Evolutionary conservation across 2,797 vertebrate genomes (phyloP), one percentile per base, ranked within the genome.

Genomic region (Microtus obscurus): DNA sequence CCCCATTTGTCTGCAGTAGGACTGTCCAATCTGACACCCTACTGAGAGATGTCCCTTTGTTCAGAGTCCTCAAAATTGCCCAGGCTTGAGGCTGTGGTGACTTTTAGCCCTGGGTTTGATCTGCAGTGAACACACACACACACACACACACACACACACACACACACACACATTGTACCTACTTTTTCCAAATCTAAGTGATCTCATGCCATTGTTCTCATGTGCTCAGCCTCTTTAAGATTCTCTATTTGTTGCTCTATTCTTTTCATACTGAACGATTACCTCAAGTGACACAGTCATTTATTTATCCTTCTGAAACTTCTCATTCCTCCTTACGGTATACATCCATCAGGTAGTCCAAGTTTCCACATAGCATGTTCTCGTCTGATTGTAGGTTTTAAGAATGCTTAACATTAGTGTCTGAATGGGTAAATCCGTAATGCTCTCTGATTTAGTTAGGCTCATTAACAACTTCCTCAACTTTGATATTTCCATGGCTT

Each of bases 201-300:
- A 78, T 61, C 27, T 51, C 23, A 29, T 45, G 9, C 1, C 14
- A 5, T 67, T 80, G 51, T 78, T 9, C 8, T 53, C 13, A 80
- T 19, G 16, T 4, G 12, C 8, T 7, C 2, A 9, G 5, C 0
- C 4, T 12, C 56, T 1, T 7, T 29, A 71, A n/a, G 16, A 5
- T 27, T 65, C 16, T 78, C 9, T n/a, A 34, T 21, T 51, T 77
- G 37, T 27, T 21, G 61, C 1, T 71, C 43, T 69, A 78, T 74
- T 31, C 19, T 93, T 65, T 43, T 65, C 40, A n/a, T 90, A 23
- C 29, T 3, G 45, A 77, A 94, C 27, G 9, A 16, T 27, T 76
- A 74, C 2, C 71, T 86, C 67, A 91, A 53, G 45, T 65, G 16
- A 51, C 37, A 63, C 16, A 85, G 48, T 5, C 80, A 27, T 87